phyloP scores from a whole-genome alignment of 2,797 vertebrate genomes.

The Microctenopoma steveboyesi region DNA sequence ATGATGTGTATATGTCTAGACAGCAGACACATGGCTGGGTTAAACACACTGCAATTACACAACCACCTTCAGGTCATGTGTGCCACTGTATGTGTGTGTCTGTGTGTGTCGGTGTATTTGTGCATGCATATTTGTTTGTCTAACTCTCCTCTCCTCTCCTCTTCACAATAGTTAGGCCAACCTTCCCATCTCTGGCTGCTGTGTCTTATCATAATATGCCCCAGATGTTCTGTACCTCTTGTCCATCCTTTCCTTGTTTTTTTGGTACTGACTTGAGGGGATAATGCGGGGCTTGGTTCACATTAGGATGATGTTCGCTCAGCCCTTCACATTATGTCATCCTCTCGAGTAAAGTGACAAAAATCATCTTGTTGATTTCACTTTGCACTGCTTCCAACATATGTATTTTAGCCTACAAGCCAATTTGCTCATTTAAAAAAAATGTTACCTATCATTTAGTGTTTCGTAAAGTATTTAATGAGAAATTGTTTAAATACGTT shows the following conservation, averaged over 20 bases:
- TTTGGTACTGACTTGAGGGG: slow-evolving; percentile 22
- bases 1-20: slow-evolving; percentile 77
- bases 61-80: slow-evolving; percentile 74
- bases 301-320: slow-evolving; percentile 64
- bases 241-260: slow-evolving; percentile 24
- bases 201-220: slow-evolving; percentile 45
- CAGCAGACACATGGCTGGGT: slow-evolving; percentile 79
- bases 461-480: neutral
- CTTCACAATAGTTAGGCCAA: slow-evolving; percentile 67
- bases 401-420: too few species aligned
- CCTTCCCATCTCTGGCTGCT: slow-evolving; percentile 29
- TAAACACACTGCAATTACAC: slow-evolving; percentile 83
- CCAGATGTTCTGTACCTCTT: slow-evolving; percentile 23
- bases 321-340: slow-evolving; percentile 52
- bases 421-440: neutral
- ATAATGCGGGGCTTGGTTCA: slow-evolving; percentile 30
- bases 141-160: neutral
- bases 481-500: neutral
- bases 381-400: slow-evolving; percentile 6
- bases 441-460: too few species aligned
- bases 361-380: slow-evolving; percentile 30
- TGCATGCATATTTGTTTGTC: slow-evolving; percentile 30
- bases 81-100: slow-evolving; percentile 53
- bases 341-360: slow-evolving; percentile 42
- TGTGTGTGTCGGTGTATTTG: slow-evolving; percentile 40